These are phyloP conservation scores for Callaeas wilsoni DNA, from an alignment of 2,113 vertebrate species.

Conservation along the genomic window DNA sequence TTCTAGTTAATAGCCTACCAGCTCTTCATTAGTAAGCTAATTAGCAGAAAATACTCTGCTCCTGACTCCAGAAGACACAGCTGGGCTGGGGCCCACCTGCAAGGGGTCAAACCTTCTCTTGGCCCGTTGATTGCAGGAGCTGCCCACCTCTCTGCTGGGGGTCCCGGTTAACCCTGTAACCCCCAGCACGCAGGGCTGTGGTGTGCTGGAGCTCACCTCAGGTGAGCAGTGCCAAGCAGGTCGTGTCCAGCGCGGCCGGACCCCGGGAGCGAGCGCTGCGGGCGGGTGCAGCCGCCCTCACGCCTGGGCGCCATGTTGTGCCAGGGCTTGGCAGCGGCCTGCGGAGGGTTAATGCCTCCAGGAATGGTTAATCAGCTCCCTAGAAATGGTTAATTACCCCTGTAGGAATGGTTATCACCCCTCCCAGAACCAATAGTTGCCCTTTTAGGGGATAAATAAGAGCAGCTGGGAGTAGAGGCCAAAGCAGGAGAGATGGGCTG, in stretches of 20 bases:
- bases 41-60: background rate
- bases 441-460: background rate
- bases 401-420: background rate
- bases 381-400: background rate
- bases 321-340: background rate
- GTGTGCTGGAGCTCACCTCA: accelerated
- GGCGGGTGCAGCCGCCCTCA: accelerated
- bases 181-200: background rate
- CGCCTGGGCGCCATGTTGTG: accelerated
- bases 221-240: accelerated
- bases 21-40: background rate
- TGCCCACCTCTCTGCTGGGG: background rate
- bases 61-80: background rate
- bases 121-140: background rate
- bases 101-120: background rate
- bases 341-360: background rate
- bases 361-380: background rate
- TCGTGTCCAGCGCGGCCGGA: accelerated
- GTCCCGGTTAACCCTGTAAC: background rate
- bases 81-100: accelerated
- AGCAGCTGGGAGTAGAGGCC: accelerated
- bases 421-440: background rate
- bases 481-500: accelerated
- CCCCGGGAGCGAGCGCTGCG: accelerated
- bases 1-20: background rate